Conservation (phyloP, 2,113 vertebrate genomes). For the Blennius ocellaris region DNA sequence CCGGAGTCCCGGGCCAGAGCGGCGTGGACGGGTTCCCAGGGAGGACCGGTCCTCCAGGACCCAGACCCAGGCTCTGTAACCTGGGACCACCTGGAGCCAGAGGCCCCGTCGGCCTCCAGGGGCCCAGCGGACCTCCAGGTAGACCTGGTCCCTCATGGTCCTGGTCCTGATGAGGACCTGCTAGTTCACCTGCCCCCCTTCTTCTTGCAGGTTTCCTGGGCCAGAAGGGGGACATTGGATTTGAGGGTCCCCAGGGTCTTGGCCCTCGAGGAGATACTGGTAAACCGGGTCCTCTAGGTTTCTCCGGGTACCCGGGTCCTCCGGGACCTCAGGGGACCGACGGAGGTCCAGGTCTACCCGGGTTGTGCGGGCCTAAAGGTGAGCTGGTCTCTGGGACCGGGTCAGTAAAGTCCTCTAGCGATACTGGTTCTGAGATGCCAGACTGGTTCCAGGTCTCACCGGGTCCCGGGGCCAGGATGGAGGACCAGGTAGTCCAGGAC, state of each 20-base stretch:
- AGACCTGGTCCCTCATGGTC: not conserved
- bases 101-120: conserved; percentile 54
- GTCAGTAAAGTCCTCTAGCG: not conserved
- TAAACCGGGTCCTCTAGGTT: conserved; percentile 68
- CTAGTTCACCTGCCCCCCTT: not conserved
- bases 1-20: conserved; percentile 55
- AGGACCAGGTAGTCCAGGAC: conserved; percentile 59
- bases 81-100: conserved; percentile 42
- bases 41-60: conserved; percentile 42
- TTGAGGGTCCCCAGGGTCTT: conserved; percentile 40
- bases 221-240: conserved; percentile 69
- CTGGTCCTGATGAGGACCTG: no score
- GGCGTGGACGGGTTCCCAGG: conserved; percentile 63
- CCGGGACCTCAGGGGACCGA: conserved; percentile 60
- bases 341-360: conserved; percentile 69
- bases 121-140: conserved; percentile 72
- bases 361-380: conserved; percentile 70
- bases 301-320: conserved; percentile 62
- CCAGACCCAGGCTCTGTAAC: conserved; percentile 26
- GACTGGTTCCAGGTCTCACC: conserved; percentile 59
- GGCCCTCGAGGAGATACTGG: conserved; percentile 71
- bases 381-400: not conserved
- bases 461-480: conserved; percentile 71
- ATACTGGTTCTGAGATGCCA: not conserved
- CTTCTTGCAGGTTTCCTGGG: conserved; percentile 67